phyloP scores from a whole-genome alignment of 1,140 invertebrate species.

The Apolygus lucorum region DNA sequence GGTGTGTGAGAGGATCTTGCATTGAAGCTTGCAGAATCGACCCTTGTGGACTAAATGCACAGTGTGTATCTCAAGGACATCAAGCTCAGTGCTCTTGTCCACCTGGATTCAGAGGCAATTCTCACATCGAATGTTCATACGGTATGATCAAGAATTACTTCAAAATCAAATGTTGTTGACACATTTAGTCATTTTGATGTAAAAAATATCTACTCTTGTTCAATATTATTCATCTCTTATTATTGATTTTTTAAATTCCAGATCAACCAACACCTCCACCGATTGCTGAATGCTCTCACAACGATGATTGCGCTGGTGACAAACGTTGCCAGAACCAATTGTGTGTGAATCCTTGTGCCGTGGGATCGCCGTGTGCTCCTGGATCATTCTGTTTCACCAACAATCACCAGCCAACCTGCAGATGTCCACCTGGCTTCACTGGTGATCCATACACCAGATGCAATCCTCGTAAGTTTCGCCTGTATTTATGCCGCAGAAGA shows the following conservation, averaged over 20 bases:
- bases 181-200: background rate
- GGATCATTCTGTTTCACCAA: conserved; percentile 70
- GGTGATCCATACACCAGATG: conserved; percentile 67
- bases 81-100: conserved; percentile 68
- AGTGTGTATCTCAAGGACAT: conserved; percentile 66
- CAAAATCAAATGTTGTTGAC: conserved; percentile 15
- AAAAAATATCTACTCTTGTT: too few species aligned
- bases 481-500: background rate
- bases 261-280: conserved; percentile 42
- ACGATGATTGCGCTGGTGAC: conserved; percentile 65
- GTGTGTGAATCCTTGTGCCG: conserved; percentile 68
- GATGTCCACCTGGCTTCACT: conserved; percentile 64
- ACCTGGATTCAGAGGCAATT: conserved; percentile 68
- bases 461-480: conserved; percentile 55
- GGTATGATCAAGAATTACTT: too few species aligned
- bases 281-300: conserved; percentile 58
- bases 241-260: conserved; percentile 35
- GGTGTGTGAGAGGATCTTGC: conserved; percentile 65
- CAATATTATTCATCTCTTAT: too few species aligned
- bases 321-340: conserved; percentile 62
- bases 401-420: conserved; percentile 63
- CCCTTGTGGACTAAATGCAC: conserved; percentile 72
- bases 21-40: conserved; percentile 66
- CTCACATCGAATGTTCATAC: conserved; percentile 66
- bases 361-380: conserved; percentile 56